phyloP scores from a whole-genome alignment of 2,888 invertebrate genomes.

The Tineola bisselliella region DNA sequence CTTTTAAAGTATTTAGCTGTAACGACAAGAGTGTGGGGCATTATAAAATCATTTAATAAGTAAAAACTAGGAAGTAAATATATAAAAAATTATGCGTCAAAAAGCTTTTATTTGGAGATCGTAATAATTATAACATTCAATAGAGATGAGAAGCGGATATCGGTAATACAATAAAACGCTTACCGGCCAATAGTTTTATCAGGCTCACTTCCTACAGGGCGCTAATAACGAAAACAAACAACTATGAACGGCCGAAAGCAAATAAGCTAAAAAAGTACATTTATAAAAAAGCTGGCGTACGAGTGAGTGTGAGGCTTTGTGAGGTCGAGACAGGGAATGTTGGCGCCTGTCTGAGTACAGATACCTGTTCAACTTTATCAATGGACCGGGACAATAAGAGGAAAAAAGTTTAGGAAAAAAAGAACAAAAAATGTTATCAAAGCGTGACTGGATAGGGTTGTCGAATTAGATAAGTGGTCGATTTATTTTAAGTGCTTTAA shows the following conservation, averaged over 20 bases:
- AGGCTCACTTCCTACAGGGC: conserved; percentile 61
- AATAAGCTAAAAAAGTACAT: conserved; percentile 18
- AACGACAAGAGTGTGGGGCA: too few species aligned
- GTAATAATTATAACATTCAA: not conserved
- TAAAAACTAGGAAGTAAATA: too few species aligned
- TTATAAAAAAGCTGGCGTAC: conserved; percentile 25
- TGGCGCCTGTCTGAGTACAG: conserved; percentile 68
- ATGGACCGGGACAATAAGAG: conserved; percentile 59
- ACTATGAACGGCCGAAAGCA: conserved; percentile 51
- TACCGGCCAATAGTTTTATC: conserved; percentile 60
- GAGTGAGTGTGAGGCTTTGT: conserved; percentile 68
- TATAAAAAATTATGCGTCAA: too few species aligned
- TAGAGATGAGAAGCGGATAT: conserved; percentile 1
- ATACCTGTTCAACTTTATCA: conserved; percentile 66
- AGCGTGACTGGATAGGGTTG: conserved; percentile 56
- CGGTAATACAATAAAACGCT: conserved; percentile 63
- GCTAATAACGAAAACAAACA: conserved; percentile 67
- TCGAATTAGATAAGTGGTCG: conserved; percentile 22
- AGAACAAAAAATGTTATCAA: conserved; percentile 64
- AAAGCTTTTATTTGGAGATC: not conserved
- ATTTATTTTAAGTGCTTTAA: conserved; percentile 1
- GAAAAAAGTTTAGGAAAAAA: conserved; percentile 44
- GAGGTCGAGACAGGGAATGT: conserved; percentile 67
- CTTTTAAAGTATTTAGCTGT: too few species aligned
- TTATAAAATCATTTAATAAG: too few species aligned